Percentiles rank a stretch among this genome's conserved stretches.
Conservation (phyloP, 2,888 invertebrate species). For the Diaperis boleti region DNA sequence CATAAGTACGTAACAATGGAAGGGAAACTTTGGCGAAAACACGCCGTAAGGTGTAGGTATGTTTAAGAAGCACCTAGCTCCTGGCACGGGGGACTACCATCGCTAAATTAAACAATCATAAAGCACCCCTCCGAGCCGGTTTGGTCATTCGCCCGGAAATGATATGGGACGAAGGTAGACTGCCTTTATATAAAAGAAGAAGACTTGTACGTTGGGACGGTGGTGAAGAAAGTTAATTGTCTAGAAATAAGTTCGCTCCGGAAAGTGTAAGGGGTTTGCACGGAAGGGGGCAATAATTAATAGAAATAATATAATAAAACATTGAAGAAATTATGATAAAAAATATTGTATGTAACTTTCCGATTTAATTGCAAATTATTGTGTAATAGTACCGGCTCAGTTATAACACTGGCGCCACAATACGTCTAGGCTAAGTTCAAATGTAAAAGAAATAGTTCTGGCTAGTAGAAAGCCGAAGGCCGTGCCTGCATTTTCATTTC, state of each 20-base stretch:
- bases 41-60: conserved; percentile 48
- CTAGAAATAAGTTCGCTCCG: no score
- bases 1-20: conserved; percentile 57
- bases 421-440: no score
- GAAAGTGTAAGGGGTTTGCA: no score
- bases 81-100: conserved; percentile 46
- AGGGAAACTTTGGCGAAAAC: conserved; percentile 45
- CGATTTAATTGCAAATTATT: no score
- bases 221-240: conserved; percentile 21
- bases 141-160: conserved; percentile 38
- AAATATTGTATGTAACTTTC: conserved; percentile 5
- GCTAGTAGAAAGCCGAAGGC: no score
- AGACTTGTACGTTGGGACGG: neutral
- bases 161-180: conserved; percentile 35
- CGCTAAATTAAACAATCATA: conserved; percentile 63
- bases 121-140: conserved; percentile 54
- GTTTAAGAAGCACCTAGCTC: conserved; percentile 29
- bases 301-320: no score
- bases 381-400: no score
- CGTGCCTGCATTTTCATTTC: no score
- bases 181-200: conserved; percentile 19
- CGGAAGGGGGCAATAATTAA: neutral
- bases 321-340: conserved; percentile 8
- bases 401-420: no score
- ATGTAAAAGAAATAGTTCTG: no score